These are phyloP conservation scores for Piscicola geometra DNA, from an alignment of 2,888 invertebrate genomes.

Conservation along the genomic window DNA sequence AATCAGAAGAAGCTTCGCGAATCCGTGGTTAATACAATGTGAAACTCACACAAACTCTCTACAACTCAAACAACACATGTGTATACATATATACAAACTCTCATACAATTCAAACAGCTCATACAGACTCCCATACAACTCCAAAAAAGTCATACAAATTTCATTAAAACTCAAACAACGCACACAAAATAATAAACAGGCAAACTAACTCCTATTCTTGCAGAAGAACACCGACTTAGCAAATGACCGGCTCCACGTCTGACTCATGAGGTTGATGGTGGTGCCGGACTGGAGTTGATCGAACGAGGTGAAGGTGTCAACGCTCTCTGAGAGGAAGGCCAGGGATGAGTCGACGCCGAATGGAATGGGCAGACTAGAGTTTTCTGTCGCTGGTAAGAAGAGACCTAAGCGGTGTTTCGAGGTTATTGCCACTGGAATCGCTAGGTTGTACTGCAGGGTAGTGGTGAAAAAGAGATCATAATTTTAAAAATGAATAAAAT, in stretches of 20 bases:
- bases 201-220: constrained; percentile 20
- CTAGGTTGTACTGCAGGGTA: constrained; percentile 30
- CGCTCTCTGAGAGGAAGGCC: constrained; percentile 19
- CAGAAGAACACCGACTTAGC: constrained; percentile 36
- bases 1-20: too few relatives aligned
- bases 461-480: background rate
- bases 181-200: too few relatives aligned
- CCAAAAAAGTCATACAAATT: too few relatives aligned
- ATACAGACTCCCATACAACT: too few relatives aligned
- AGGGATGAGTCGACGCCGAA: constrained; percentile 25
- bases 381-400: constrained; percentile 5
- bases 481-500: too few relatives aligned
- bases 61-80: too few relatives aligned
- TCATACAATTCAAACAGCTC: too few relatives aligned
- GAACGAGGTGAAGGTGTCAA: constrained; percentile 16
- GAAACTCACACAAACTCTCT: too few relatives aligned
- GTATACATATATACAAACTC: too few relatives aligned
- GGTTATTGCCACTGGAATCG: constrained; percentile 13
- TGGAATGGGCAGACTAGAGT: constrained; percentile 31
- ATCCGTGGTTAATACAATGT: too few relatives aligned
- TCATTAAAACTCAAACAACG: too few relatives aligned
- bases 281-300: constrained; percentile 5
- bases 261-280: constrained; percentile 9
- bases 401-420: constrained; percentile 31
- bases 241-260: constrained; percentile 35